Percentiles rank a stretch among this genome's conserved stretches.
These are phyloP conservation scores for Lagorchestes hirsutus DNA, from an alignment of 2,797 vertebrate genomes.

Conservation along the genomic window DNA sequence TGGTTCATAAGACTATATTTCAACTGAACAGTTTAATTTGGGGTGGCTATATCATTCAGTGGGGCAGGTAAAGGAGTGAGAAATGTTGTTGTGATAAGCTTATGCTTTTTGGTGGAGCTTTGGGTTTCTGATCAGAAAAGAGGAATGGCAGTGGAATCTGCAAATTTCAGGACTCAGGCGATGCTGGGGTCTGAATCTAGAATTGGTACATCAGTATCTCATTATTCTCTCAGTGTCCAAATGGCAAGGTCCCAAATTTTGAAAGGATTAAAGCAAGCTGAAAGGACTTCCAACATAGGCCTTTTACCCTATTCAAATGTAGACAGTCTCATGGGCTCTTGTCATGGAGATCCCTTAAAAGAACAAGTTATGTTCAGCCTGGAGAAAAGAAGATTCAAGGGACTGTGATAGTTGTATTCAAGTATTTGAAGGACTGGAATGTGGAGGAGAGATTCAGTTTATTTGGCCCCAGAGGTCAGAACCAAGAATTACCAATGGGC, in stretches of 20 bases:
- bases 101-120: neutral
- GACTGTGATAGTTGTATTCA: neutral
- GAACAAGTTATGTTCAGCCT: neutral
- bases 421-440: neutral
- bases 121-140: neutral
- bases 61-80: neutral
- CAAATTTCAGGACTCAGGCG: neutral
- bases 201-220: neutral
- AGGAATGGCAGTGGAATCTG: neutral
- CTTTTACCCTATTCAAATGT: neutral
- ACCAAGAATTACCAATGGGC: neutral
- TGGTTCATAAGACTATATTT: slow-evolving; percentile 27
- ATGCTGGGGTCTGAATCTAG: neutral
- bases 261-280: neutral
- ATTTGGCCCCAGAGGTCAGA: too few species aligned
- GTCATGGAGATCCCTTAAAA: neutral
- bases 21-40: neutral
- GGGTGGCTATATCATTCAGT: neutral
- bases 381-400: neutral
- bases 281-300: neutral
- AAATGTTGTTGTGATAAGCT: neutral
- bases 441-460: neutral
- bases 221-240: neutral
- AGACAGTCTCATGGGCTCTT: neutral
- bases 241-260: neutral